These are phyloP conservation scores for Astyanax mexicanus DNA, from an alignment of 2,797 vertebrate genomes.

Conservation along the genomic window DNA sequence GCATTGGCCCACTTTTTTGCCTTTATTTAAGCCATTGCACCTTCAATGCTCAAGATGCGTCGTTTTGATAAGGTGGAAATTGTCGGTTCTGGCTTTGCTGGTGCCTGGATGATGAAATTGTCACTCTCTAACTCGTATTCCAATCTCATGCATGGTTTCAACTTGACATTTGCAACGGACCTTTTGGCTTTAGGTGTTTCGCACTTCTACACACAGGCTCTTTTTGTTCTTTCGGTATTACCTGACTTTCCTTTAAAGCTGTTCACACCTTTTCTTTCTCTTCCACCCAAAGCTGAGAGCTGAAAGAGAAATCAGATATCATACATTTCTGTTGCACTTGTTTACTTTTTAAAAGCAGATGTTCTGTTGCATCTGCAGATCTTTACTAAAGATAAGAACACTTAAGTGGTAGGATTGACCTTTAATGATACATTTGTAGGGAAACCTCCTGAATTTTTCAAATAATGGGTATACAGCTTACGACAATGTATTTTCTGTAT, in stretches of 20 bases:
- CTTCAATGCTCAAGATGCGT: neutral
- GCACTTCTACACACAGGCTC: neutral
- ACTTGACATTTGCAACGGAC: conserved; percentile 4
- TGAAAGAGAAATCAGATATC: conserved; percentile 30
- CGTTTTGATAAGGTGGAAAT: neutral
- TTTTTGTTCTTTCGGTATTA: neutral
- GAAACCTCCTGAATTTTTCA: too few species aligned
- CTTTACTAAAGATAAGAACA: neutral
- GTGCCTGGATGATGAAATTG: neutral
- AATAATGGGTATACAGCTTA: too few species aligned
- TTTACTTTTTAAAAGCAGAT: neutral
- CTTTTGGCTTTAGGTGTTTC: conserved; percentile 8
- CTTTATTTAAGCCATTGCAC: neutral
- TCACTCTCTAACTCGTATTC: neutral
- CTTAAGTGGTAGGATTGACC: too few species aligned
- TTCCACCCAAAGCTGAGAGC: neutral
- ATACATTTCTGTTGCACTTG: neutral
- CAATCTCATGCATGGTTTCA: neutral
- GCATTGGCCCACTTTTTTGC: neutral
- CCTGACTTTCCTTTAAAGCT: neutral
- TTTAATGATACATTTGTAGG: too few species aligned
- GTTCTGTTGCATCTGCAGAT: neutral
- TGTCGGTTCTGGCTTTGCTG: neutral
- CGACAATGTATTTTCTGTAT: too few species aligned
- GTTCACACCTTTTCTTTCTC: conserved; percentile 12